Evolutionary conservation across 92 coral and sea anemone genomes (phyloP), one percentile per base, ranked within the genome.

Genomic region (Palythoa grandis): DNA sequence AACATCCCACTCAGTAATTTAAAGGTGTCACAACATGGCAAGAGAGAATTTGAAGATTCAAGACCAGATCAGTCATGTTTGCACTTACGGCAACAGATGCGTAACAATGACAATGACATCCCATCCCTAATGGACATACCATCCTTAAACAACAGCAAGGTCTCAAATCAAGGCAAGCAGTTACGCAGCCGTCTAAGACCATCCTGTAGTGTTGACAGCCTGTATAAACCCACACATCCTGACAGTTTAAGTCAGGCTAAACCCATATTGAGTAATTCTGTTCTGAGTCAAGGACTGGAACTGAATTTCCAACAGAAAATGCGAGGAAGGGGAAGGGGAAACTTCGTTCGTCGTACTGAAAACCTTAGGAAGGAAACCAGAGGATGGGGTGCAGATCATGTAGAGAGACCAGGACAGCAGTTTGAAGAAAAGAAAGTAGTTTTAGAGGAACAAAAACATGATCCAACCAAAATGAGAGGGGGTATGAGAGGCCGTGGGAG

Each of bases 171-270:
- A 7, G 60, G 9, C 58, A n/a, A 74, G 39, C 60, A n/a, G 25
- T 24, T 47, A 35, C 20, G 11, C 70, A 65, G 40, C 17, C 74
- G 2, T 5, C 17, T 66, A 14, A 70, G 14, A 63, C 35, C 84
- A 79, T 73, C 84, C 38, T 24, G 14, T 43, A 79, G 73, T 65
- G 74, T 79, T 79, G 84, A 65, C 74, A 79, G 52, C 13, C 71
- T 63, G n/a, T 63, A 11, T 20, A 48, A 23, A 7, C 29, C 84
- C 39, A 10, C 54, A 58, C 53, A 17, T 20, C 22, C 11, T 79
- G 23, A 29, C 35, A 63, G 69, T n/a, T 39, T 16, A n/a, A 58
- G 84, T 72, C 9, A 6, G 24, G 72, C 23, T 61, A 22, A 48
- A 43, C 20, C 40, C 6, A 29, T 72, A 63, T 38, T 72, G 7